Evolutionary conservation across 1,140 invertebrate species (phyloP), one percentile per base, ranked within the genome.

Genomic region (Aplysia californica): DNA sequence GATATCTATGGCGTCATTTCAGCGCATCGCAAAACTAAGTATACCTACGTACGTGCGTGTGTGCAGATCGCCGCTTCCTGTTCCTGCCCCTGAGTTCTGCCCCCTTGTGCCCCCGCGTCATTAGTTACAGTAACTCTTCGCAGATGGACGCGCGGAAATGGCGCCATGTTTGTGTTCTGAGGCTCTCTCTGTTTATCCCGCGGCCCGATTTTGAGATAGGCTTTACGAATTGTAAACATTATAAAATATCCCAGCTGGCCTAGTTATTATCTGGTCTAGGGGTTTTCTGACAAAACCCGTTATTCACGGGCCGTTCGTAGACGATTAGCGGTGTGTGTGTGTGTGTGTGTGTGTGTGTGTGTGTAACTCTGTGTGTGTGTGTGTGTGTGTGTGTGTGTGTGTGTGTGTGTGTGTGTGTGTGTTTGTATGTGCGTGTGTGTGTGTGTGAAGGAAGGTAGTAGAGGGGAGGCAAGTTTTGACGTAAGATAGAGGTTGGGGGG

Each of bases 171-270:
- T 68, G 66, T 68, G 38, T 2, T 31, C 38, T n/a, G 38, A 36
- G 38, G 3, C 38, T 41, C 15, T 31, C 3, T n/a, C 38, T 68
- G 66, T 68, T 68, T 68, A 68, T 44, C 31, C 66, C 39, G 10
- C 23, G 39, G 2, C 66, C 3, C 33, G 66, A 44, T 39, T 26
- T 29, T 39, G 38, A 41, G 66, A 68, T 68, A 68, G 1, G 66
- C 1, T 31, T 41, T 68, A 68, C 66, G 10, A 21, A 68, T 26
- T 68, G 39, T 68, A 68, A 68, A 68, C 66, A 68, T 68, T 68
- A 68, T 68, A 68, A 44, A 68, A 41, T 20, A 23, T 5, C 26
- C 66, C 66, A 68, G 66, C 66, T 68, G 66, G 23, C 31, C 38
- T 15, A 29, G 36, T 68, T 68, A 68, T 68, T 41, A 44, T n/a